Evolutionary conservation across 2,888 invertebrate species (phyloP), one percentile per base, ranked within the genome.

Genomic region (Plemyria rubiginata): DNA sequence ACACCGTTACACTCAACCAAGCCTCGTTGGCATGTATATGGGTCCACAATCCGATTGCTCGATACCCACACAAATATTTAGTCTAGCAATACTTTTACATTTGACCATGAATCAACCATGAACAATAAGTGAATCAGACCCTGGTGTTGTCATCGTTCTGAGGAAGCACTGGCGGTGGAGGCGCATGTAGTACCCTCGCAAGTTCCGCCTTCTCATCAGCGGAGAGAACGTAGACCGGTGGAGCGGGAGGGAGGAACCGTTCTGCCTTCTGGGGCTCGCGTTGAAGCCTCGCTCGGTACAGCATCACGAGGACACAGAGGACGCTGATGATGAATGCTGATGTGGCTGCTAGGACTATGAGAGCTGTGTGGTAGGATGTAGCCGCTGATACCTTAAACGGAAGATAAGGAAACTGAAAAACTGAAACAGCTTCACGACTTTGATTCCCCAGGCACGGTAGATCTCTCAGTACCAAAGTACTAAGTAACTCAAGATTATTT

Each of bases 281-380:
- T 70, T 93, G 94, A 29, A 94, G 79, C 64, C 90, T 83, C 11
- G 94, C 93, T 11, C 96, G 94, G 82, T 97, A 96, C 12, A 97
- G 86, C 94, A 96, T 95, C 2, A 97, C 94, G 12, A 96, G 93
- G 4, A 97, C 94, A 32, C 96, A 94, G 16, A 97, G 92, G 16
- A 96, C 95, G 79, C 96, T 96, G 80, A 97, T 96, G 60, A 97
- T 94, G 78, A 97, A 96, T 0, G 96, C 96, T 4, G 96, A 96
- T 7, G 95, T 95, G 0, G 96, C 96, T 28, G 96, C 96, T 56
- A 96, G 91, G 13, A 96, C 96, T 72, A 97, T 95, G 16, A 96
- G 92, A 46, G 96, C 96, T 11, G 96, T 95, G 80, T 96, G 96
- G 78, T 96, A 96, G 0, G 96, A 95, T 7, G 95, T 94, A 29